Base-by-base conservation (phyloP, 2,797 vertebrate genomes). In the Thamnophis elegans region DNA sequence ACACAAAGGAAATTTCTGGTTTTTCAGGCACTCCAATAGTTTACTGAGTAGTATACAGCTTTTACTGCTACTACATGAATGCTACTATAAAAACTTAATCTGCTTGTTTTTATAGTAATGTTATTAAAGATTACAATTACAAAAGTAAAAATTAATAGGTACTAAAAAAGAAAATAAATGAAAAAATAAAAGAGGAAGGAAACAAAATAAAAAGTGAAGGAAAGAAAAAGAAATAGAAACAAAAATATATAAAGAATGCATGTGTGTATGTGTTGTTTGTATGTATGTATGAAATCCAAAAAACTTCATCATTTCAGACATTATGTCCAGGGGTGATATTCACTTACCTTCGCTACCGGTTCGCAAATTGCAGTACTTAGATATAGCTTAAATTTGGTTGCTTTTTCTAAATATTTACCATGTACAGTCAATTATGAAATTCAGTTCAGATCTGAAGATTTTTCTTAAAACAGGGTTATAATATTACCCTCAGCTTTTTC, bases 11-110 rank as follows among this genome's bases (percentile, higher is more conserved):
- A 60, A 85, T 54, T 73, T 1, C 18, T 85, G n/a, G 5, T 56
- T 89, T 65, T 54, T 94, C 88, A 85, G 91, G 14, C 5, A 20
- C 95, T 91, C 20, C 55, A 55, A 54, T 54, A 13, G 53, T 54
- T 54, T 54, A 54, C 85, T 1, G 0, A 87, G 93, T 60, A 73
- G 62, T 89, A 65, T 1, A 0, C 18, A 0, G 0, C 59, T 91
- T 58, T 55, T 68, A 51, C 8, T 16, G 55, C 55, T 18, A 56
- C 62, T 56, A 18, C 18, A 62, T 58, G 10, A 86, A 32, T 0
- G 1, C 55, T 89, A 56, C 53, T 59, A 56, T 68, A 65, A 13
- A 59, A 51, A 32, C 58, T 56, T 32, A 42, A 32, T 88, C 32
- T 58, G 55, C 2, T 62, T 62, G 26, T 62, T 62, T 62, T 62